These are phyloP conservation scores for Heloderma charlesbogerti DNA, from an alignment of 2,113 vertebrate genomes.

Conservation along the genomic window DNA sequence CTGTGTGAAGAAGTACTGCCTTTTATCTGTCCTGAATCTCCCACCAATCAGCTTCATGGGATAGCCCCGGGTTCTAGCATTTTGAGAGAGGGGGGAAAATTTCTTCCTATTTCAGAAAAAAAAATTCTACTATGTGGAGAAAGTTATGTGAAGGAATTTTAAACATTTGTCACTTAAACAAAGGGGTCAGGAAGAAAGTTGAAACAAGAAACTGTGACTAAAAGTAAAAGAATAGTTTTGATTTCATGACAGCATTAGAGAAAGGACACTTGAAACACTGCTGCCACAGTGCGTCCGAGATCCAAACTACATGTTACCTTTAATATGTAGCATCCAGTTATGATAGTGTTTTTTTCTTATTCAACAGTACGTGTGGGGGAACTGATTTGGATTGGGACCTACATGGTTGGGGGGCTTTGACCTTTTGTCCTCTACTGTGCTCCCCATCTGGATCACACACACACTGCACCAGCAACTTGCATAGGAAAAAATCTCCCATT, in stretches of 20 bases:
- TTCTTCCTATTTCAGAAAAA: too few species aligned
- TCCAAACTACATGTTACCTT: not conserved
- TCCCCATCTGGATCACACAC: too few species aligned
- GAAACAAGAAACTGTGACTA: not conserved
- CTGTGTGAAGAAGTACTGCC: too few species aligned
- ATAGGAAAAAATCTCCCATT: not conserved
- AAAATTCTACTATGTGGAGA: not conserved
- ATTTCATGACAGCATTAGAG: not conserved
- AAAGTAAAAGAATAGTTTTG: constrained; percentile 15
- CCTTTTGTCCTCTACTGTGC: not conserved
- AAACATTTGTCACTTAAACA: not conserved
- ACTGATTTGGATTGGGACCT: not conserved
- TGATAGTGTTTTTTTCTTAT: too few species aligned
- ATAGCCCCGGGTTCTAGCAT: too few species aligned
- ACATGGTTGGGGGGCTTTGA: not conserved
- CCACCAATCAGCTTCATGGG: too few species aligned
- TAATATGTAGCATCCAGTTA: too few species aligned
- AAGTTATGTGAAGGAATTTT: constrained; percentile 5
- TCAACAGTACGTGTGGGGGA: not conserved
- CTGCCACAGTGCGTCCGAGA: not conserved
- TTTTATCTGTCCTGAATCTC: too few species aligned
- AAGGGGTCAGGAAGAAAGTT: not conserved
- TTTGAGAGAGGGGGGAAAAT: too few species aligned
- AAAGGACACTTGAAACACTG: not conserved
- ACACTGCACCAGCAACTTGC: not conserved